These are phyloP conservation scores for Helarctos malayanus DNA, from an alignment of 2,797 vertebrate species.

Conservation along the genomic window DNA sequence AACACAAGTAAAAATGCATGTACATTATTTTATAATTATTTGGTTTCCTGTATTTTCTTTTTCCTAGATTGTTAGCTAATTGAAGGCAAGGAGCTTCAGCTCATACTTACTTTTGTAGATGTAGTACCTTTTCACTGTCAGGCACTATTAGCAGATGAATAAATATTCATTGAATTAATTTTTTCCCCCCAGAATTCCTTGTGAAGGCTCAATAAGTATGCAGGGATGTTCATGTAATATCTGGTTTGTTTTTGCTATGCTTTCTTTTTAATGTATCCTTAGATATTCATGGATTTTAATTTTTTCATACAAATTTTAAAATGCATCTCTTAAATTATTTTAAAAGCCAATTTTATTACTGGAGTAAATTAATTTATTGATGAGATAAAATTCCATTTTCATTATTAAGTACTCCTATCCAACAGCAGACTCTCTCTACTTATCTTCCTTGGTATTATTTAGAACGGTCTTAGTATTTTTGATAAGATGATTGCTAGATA, in stretches of 20 bases:
- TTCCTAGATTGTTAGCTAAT: background rate
- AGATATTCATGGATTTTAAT: background rate
- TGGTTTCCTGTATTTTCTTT: background rate
- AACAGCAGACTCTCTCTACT: background rate
- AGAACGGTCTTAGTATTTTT: background rate
- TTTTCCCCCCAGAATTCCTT: background rate
- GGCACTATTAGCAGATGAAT: background rate
- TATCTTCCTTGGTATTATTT: background rate
- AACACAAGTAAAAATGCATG: background rate
- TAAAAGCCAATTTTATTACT: background rate
- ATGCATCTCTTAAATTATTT: background rate
- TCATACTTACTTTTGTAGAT: background rate
- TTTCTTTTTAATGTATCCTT: background rate
- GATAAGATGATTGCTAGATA: background rate
- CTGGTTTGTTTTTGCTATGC: background rate
- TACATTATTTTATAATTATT: background rate
- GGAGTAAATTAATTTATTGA: background rate
- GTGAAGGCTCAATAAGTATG: background rate
- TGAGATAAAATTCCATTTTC: background rate
- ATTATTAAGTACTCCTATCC: background rate
- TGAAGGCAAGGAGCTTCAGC: background rate
- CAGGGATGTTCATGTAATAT: background rate
- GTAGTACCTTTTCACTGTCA: background rate
- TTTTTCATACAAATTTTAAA: background rate
- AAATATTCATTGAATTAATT: conserved; percentile 8